Base-by-base conservation (phyloP, 2,888 invertebrate genomes). In the Beris morrisii region DNA sequence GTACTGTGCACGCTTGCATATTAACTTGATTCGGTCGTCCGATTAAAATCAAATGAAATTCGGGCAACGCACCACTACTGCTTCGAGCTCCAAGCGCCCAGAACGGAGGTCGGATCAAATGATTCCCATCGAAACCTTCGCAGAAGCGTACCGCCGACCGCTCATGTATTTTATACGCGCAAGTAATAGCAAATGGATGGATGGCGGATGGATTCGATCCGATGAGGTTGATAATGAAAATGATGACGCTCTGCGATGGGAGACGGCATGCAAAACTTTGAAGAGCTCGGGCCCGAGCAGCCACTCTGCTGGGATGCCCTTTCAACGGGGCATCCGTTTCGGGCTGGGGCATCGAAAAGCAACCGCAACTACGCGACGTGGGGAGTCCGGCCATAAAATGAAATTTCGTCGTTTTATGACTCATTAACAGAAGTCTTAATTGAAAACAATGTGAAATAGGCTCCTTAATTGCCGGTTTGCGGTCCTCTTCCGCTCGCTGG, bases 401-500 rank as follows among this genome's bases (percentile, higher is more conserved):
- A 67, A 68, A 65, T 64, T 69, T 68, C 65, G 65, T 68, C 68
- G 65, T 69, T 69, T 69, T 68, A 69, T 68, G 65, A 64, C 66
- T 69, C 69, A 69, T 69, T 69, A 69, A 69, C 69, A 68, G 69
- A 69, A 69, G 53, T 66, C 66, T 67, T 69, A 69, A 69, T 69
- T 69, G 69, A 69, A 69, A 69, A 69, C 67, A 66, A 69, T 69
- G 66, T 66, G 67, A 64, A 55, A 66, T 63, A 59, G 66, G 52
- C 63, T 66, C 55, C 53, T 52, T 65, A 65, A 65, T 65, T 52
- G 58, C 45, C 38, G 30, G 53, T 64, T 57, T 50, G 57, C 52
- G 57, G 30, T 58, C 13, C 43, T 52, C 22, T 58, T 57, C 53
- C 50, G 58, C 38, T 38, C 38, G 38, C 38, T 38, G 38, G 38